Percentiles rank a stretch among this genome's conserved stretches.
These are phyloP conservation scores for Aurelia sp. DNA, from an alignment of 30 jellyfish, hydroid and myxozoan genomes.

Conservation along the genomic window DNA sequence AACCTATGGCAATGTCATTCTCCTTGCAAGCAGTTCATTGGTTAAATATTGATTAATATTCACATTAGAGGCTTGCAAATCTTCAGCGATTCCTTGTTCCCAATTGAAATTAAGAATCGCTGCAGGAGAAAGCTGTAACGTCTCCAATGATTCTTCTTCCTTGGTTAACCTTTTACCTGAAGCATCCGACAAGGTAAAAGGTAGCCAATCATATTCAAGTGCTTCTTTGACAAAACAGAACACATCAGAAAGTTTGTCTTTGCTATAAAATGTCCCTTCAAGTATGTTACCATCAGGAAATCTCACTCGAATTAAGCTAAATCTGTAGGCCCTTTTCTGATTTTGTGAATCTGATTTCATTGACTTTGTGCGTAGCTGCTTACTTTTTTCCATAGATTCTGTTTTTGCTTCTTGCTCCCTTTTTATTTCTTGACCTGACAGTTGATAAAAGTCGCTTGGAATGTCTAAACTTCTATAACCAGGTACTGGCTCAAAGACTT, in stretches of 20 bases:
- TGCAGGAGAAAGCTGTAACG: constrained; percentile 88
- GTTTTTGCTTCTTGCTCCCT: constrained; percentile 59
- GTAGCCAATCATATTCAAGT: constrained; percentile 74
- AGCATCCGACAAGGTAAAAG: constrained; percentile 64
- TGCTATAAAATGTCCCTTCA: constrained; percentile 86
- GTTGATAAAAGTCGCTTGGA: constrained; percentile 72
- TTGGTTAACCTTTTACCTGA: constrained; percentile 56
- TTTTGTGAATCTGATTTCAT: constrained; percentile 57
- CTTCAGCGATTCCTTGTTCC: constrained; percentile 59
- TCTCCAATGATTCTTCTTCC: constrained; percentile 27
- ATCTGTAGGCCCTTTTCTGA: constrained; percentile 53
- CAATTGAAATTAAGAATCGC: constrained; percentile 73
- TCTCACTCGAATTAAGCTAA: constrained; percentile 70
- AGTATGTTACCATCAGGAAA: constrained; percentile 92
- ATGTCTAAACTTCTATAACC: constrained; percentile 50
- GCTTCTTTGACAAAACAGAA: constrained; percentile 63
- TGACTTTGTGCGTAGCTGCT: constrained; percentile 77
- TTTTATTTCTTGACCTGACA: constrained; percentile 73
- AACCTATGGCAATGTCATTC: neutral
- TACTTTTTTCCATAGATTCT: constrained; percentile 56
- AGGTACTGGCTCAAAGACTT: constrained; percentile 73
- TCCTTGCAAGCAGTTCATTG: constrained; percentile 50
- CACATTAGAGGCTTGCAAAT: neutral
- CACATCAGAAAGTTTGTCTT: constrained; percentile 75
- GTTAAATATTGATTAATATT: neutral